Conservation (phyloP, 2,113 vertebrate species). For the Cottus gobio region DNA sequence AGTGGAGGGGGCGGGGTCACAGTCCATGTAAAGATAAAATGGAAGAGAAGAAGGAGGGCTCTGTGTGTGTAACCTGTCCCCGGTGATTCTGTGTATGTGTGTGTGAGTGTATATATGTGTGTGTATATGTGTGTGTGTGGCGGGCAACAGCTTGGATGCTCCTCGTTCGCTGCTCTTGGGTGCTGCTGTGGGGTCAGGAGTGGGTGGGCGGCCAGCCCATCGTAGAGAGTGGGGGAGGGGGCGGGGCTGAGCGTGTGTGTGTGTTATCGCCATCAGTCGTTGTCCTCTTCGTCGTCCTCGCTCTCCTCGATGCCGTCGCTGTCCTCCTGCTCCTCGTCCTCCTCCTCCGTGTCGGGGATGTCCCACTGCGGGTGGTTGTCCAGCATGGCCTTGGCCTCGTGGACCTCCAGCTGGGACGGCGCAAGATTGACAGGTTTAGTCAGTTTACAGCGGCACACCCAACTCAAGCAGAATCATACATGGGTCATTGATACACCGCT, state of each 20-base stretch:
- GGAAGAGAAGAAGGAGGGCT: constrained; percentile 41
- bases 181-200: constrained; percentile 33
- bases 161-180: constrained; percentile 46
- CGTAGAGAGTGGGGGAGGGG: constrained; percentile 73
- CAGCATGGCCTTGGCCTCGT: constrained; percentile 96
- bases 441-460: neutral
- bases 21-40: constrained; percentile 57
- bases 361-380: constrained; percentile 99
- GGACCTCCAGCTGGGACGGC: constrained; percentile 91
- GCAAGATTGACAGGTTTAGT: neutral
- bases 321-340: constrained; percentile 98
- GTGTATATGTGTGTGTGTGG: constrained; percentile 14
- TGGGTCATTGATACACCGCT: neutral
- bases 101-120: constrained; percentile 35
- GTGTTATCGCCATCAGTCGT: constrained; percentile 81
- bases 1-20: constrained; percentile 36
- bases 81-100: constrained; percentile 36
- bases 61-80: constrained; percentile 63
- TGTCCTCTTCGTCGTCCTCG: constrained; percentile 96
- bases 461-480: neutral
- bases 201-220: constrained; percentile 43
- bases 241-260: constrained; percentile 12
- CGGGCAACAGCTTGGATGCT: constrained; percentile 31
- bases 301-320: constrained; percentile 99
- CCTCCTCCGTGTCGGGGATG: constrained; percentile 93